Evolutionary conservation across 2,113 vertebrate genomes (phyloP).

Genomic region (Protobothrops mucrosquamatus): DNA sequence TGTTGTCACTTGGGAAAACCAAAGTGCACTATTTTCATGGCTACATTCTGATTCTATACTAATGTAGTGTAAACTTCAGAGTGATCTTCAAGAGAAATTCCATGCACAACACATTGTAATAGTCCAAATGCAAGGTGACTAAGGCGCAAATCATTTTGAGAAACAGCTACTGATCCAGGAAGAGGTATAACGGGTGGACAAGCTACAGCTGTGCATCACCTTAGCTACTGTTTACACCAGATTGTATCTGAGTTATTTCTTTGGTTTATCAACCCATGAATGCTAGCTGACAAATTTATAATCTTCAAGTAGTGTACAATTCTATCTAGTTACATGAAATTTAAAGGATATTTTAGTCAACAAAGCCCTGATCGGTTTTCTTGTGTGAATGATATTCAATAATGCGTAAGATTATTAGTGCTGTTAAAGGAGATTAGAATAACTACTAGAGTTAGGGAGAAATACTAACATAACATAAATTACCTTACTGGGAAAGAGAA

Average conservation of each 20-base stretch:
- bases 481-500: constrained; percentile 20
- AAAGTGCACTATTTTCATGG: not conserved
- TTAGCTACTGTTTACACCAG: constrained; percentile 24
- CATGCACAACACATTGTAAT: not conserved
- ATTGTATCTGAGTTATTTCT: constrained; percentile 59
- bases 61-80: not conserved
- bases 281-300: constrained; percentile 64
- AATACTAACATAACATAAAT: constrained; percentile 7
- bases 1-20: not conserved
- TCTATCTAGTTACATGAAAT: constrained; percentile 60
- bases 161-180: not conserved
- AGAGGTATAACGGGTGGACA: not conserved
- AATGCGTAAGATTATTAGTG: constrained; percentile 22
- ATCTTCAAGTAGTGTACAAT: constrained; percentile 50
- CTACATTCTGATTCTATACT: not conserved
- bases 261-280: constrained; percentile 57
- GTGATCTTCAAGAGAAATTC: not conserved
- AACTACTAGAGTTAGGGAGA: constrained; percentile 10
- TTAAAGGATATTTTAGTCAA: constrained; percentile 52
- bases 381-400: not conserved
- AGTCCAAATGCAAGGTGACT: not conserved
- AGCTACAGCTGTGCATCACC: not conserved
- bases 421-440: constrained; percentile 38
- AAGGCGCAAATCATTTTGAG: not conserved
- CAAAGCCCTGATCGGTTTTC: constrained; percentile 45